phyloP scores from a whole-genome alignment of 2,797 vertebrate genomes.

The Scleropages formosus region DNA sequence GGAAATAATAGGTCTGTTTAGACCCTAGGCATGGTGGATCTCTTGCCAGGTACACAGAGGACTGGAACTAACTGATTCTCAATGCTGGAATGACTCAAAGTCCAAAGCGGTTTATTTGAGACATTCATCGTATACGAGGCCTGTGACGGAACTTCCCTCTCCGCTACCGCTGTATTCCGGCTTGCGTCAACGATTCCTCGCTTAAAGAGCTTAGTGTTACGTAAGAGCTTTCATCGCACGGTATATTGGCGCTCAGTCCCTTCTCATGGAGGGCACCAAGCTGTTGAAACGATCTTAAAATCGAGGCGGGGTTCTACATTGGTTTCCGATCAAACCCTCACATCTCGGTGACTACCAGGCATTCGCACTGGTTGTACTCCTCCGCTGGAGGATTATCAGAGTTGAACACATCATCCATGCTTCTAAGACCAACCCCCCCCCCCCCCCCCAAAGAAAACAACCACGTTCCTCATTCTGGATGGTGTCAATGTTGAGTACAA shows the following conservation, averaged over 20 bases:
- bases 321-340: not conserved
- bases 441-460: not conserved
- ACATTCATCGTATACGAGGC: slow-evolving; percentile 37
- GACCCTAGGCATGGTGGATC: not conserved
- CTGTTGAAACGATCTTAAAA: not conserved
- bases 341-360: not conserved
- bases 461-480: no score
- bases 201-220: slow-evolving; percentile 73
- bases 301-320: not conserved
- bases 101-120: slow-evolving; percentile 32
- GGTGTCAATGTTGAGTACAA: no score
- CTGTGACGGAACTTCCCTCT: slow-evolving; percentile 45
- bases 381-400: not conserved
- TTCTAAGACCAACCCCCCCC: not conserved
- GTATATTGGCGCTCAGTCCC: slow-evolving; percentile 47
- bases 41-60: slow-evolving; percentile 5
- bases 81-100: slow-evolving; percentile 36
- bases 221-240: slow-evolving; percentile 67
- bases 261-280: slow-evolving; percentile 15
- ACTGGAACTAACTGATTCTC: slow-evolving; percentile 57
- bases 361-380: slow-evolving; percentile 1
- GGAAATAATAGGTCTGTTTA: no score
- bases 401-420: slow-evolving; percentile 11
- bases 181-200: slow-evolving; percentile 61
- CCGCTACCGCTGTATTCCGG: slow-evolving; percentile 48